These are phyloP conservation scores for Potamilus streckersoni DNA, from an alignment of 1,140 invertebrate genomes.

Conservation along the genomic window DNA sequence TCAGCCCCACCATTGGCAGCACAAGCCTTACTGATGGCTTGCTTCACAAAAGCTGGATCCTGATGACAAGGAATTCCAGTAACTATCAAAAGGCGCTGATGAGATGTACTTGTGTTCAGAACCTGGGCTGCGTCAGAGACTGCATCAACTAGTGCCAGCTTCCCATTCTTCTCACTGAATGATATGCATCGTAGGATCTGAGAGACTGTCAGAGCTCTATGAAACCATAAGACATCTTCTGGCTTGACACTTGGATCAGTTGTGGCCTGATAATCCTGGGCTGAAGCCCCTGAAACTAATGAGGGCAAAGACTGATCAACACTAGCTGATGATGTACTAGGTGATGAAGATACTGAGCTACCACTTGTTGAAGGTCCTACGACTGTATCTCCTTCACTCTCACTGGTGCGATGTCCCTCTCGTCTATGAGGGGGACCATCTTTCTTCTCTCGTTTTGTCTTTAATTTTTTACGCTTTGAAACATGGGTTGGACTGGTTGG, in stretches of 20 bases:
- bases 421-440: constrained; percentile 33
- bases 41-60: constrained; percentile 38
- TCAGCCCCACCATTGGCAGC: constrained; percentile 58
- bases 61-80: constrained; percentile 59
- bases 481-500: constrained; percentile 44
- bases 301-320: constrained; percentile 18
- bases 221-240: constrained; percentile 65
- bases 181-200: constrained; percentile 59
- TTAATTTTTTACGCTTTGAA: constrained; percentile 64
- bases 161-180: constrained; percentile 54
- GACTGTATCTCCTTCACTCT: constrained; percentile 39
- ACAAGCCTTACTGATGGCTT: constrained; percentile 50
- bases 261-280: constrained; percentile 8
- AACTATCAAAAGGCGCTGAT: constrained; percentile 59
- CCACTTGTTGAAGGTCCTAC: constrained; percentile 11
- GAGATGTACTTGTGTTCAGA: constrained; percentile 48
- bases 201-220: constrained; percentile 56
- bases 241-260: constrained; percentile 42
- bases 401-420: constrained; percentile 40
- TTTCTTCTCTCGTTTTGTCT: constrained; percentile 60
- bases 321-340: constrained; percentile 24
- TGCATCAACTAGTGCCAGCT: constrained; percentile 48
- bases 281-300: constrained; percentile 14
- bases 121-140: constrained; percentile 55
- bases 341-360: background rate